Evolutionary conservation across 2,797 vertebrate species (phyloP).

Genomic region (Enteromius unitaeniatus): DNA sequence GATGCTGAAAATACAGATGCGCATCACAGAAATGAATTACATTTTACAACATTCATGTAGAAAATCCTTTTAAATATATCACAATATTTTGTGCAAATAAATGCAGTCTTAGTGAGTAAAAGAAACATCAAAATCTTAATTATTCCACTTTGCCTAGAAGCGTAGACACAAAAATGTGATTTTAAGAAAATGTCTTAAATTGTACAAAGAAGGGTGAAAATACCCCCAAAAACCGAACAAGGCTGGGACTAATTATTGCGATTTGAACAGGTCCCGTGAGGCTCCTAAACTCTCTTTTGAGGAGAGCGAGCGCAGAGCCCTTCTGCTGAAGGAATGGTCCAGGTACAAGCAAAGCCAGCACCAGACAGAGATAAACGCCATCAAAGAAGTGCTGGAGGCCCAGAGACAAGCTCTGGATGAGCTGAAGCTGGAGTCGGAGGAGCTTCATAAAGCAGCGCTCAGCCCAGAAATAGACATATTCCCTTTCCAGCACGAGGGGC

Average conservation of each 20-base stretch:
- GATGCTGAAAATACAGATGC: not conserved
- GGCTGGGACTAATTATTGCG: not conserved
- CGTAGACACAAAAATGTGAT: not conserved
- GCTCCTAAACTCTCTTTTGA: conserved; percentile 75
- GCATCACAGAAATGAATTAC: not conserved
- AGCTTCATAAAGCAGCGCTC: conserved; percentile 85
- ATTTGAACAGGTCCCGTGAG: conserved; percentile 76
- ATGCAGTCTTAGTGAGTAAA: not conserved
- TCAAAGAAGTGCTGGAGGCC: conserved; percentile 80
- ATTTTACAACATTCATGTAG: not conserved
- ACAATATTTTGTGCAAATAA: not conserved
- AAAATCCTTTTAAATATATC: not conserved
- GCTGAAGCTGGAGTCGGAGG: conserved; percentile 84
- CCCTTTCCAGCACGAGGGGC: conserved; percentile 86
- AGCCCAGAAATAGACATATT: conserved; percentile 81
- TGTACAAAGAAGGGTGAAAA: not conserved
- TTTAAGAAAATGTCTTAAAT: not conserved
- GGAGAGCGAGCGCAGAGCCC: conserved; percentile 84
- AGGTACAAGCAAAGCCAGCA: conserved; percentile 85
- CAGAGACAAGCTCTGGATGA: conserved; percentile 88
- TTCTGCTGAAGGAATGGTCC: conserved; percentile 90
- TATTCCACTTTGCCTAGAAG: not conserved
- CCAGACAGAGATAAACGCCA: conserved; percentile 76
- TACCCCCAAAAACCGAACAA: not conserved
- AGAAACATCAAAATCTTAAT: not conserved